phyloP scores from a whole-genome alignment of 2,888 invertebrate genomes.

The Stenchaetothrips biformis region DNA sequence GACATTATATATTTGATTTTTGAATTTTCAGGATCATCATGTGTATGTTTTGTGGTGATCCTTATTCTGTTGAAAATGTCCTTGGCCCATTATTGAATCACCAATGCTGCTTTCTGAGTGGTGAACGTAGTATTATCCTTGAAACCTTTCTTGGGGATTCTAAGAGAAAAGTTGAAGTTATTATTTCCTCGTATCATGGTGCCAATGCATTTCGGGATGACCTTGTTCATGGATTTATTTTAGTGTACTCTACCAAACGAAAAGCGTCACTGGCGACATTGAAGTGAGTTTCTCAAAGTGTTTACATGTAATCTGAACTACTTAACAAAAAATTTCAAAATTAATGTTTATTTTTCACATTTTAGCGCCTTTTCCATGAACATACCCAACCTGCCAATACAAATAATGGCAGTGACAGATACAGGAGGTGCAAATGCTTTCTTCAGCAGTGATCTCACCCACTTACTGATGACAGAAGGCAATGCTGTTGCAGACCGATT shows the following conservation, averaged over 20 bases:
- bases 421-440: slow-evolving; percentile 83
- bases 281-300: slow-evolving; percentile 56
- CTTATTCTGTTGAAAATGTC: slow-evolving; percentile 84
- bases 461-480: slow-evolving; percentile 87
- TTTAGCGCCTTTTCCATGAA: slow-evolving; percentile 85
- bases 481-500: slow-evolving; percentile 86
- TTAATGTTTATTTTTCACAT: slow-evolving; percentile 36
- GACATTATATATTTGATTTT: slow-evolving; percentile 28
- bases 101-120: slow-evolving; percentile 78
- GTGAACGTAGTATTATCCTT: slow-evolving; percentile 80
- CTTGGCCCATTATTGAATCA: slow-evolving; percentile 81
- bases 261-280: slow-evolving; percentile 90
- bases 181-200: slow-evolving; percentile 90
- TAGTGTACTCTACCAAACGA: slow-evolving; percentile 90
- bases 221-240: slow-evolving; percentile 88
- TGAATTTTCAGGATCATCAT: slow-evolving; percentile 67
- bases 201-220: slow-evolving; percentile 88
- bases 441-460: slow-evolving; percentile 84
- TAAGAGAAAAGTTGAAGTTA: slow-evolving; percentile 83
- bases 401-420: slow-evolving; percentile 90
- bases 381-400: slow-evolving; percentile 87
- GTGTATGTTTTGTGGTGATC: slow-evolving; percentile 96
- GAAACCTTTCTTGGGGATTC: slow-evolving; percentile 90
- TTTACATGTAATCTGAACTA: slow-evolving; percentile 43
- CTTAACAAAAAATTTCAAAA: slow-evolving; percentile 61